These are phyloP conservation scores for Falco cherrug DNA, from an alignment of 2,797 vertebrate species.

Conservation along the genomic window DNA sequence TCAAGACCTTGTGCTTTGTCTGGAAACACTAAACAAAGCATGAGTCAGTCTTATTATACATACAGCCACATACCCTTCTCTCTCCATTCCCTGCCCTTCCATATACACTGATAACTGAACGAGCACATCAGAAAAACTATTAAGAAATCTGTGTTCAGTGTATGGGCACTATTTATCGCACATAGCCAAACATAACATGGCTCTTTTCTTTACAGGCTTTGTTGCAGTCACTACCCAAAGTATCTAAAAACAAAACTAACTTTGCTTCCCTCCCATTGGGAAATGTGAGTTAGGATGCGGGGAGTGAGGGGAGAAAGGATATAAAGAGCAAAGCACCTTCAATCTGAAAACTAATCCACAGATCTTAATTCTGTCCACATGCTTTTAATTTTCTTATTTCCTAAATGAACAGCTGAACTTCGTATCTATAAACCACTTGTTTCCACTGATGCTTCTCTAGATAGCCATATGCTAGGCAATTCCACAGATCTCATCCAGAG, in stretches of 20 bases:
- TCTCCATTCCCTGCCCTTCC: background rate
- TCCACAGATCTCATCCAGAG: background rate
- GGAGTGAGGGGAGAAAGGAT: rapidly evolving
- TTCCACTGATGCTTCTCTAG: background rate
- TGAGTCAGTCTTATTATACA: background rate
- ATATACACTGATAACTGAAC: background rate
- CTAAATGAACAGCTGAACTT: background rate
- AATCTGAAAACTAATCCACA: background rate
- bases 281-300: background rate
- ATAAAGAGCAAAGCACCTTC: background rate
- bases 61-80: background rate
- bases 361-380: no score
- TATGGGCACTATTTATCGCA: background rate
- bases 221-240: background rate
- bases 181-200: background rate
- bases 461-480: background rate
- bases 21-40: background rate
- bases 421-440: background rate
- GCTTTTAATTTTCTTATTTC: background rate
- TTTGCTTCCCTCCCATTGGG: background rate
- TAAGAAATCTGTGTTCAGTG: background rate
- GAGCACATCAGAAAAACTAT: background rate
- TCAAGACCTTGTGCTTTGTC: background rate
- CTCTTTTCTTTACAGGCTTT: background rate
- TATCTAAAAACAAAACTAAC: background rate